Evolutionary conservation across 2,113 vertebrate genomes (phyloP).

Genomic region (Megaceryle maxima): DNA sequence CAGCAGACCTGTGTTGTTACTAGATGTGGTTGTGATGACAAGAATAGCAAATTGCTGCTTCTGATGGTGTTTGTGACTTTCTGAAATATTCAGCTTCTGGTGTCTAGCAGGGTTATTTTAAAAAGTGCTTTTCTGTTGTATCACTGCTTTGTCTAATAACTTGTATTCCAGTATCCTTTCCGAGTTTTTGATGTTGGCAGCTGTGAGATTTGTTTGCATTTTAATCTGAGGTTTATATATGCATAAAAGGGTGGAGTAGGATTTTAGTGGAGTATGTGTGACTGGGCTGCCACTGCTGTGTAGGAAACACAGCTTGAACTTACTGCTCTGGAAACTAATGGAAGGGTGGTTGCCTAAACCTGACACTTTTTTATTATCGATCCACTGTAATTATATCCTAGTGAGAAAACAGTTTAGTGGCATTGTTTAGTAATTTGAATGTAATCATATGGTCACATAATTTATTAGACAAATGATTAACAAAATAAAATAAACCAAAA

Average conservation of each 20-base stretch:
- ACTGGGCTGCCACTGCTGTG: neutral
- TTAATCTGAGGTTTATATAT: neutral
- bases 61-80: neutral
- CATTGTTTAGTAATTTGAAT: neutral
- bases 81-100: neutral
- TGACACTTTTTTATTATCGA: neutral
- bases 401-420: neutral
- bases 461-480: neutral
- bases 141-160: neutral
- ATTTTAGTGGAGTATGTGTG: neutral
- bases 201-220: neutral
- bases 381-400: neutral
- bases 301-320: neutral
- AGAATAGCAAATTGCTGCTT: neutral
- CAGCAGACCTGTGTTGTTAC: neutral
- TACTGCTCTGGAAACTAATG: neutral
- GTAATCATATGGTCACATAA: neutral
- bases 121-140: neutral
- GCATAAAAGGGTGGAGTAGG: neutral
- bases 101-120: neutral
- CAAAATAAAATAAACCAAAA: neutral
- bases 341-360: neutral
- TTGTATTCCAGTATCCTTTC: neutral
- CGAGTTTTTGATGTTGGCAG: neutral
- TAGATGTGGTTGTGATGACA: fast-evolving